Percentiles rank a stretch among this genome's conserved stretches.
phyloP scores from a whole-genome alignment of 2,888 invertebrate genomes.

The Lasioglossum calceatum region DNA sequence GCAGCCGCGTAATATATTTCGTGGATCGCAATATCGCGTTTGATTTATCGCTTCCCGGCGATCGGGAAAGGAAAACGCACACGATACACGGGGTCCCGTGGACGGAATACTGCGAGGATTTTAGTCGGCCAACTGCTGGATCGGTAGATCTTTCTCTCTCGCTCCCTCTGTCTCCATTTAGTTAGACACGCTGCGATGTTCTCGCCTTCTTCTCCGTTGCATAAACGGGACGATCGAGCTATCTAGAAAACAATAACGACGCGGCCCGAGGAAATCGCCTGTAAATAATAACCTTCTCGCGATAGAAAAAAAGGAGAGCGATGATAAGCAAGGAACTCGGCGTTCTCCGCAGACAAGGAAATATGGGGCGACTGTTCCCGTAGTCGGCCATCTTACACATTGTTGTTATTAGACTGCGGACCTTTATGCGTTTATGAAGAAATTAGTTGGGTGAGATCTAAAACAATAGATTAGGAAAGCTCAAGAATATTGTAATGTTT shows the following conservation, averaged over 20 bases:
- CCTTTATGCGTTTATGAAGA: no score
- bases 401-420: no score
- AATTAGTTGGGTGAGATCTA: no score
- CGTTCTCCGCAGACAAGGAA: no score
- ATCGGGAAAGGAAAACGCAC: not conserved
- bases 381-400: no score
- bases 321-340: not conserved
- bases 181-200: not conserved
- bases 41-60: constrained; percentile 48
- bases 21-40: constrained; percentile 42
- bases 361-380: no score
- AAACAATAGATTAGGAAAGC: no score
- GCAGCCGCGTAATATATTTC: constrained; percentile 42
- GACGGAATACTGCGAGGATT: not conserved
- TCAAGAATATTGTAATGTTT: no score
- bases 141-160: not conserved
- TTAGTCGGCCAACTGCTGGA: not conserved
- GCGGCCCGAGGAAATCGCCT: not conserved
- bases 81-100: not conserved
- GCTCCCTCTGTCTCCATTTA: no score
- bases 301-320: not conserved
- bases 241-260: constrained; percentile 14
- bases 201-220: not conserved
- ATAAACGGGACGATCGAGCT: not conserved
- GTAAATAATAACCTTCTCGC: not conserved